Evolutionary conservation across 2,888 invertebrate genomes (phyloP).

Genomic region (Lypha dubia): DNA sequence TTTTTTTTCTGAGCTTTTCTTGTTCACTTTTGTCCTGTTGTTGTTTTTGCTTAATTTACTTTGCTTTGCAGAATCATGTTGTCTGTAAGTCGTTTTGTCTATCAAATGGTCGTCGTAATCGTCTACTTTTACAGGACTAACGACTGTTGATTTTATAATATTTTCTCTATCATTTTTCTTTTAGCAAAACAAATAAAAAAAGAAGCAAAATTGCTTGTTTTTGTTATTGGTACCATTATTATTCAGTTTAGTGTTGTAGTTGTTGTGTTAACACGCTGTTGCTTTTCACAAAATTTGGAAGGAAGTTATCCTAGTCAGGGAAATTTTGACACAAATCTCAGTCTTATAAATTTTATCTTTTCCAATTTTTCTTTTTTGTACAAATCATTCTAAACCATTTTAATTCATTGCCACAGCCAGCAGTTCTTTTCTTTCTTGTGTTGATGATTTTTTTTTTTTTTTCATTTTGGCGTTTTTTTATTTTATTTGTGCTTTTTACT

Average conservation of each 20-base stretch:
- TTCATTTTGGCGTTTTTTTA: too few relatives aligned
- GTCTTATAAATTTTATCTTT: too few relatives aligned
- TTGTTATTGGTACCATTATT: conserved; percentile 55
- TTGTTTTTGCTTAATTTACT: conserved; percentile 34
- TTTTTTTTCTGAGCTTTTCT: conserved; percentile 55
- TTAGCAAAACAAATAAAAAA: background rate
- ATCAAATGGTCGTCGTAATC: conserved; percentile 63
- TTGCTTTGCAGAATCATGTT: conserved; percentile 58
- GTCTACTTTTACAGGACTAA: conserved; percentile 59
- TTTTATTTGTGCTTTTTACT: too few relatives aligned
- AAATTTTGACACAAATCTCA: too few relatives aligned
- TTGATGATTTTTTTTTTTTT: too few relatives aligned
- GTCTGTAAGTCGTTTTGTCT: conserved; percentile 63
- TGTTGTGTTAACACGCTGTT: conserved; percentile 66
- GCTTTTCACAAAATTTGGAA: conserved; percentile 53
- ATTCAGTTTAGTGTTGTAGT: conserved; percentile 41
- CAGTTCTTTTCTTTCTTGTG: too few relatives aligned
- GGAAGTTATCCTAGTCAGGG: conserved; percentile 45
- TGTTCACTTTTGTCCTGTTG: conserved; percentile 35
- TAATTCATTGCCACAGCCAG: too few relatives aligned
- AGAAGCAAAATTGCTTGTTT: conserved; percentile 21
- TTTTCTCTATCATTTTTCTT: conserved; percentile 48
- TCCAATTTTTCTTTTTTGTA: too few relatives aligned
- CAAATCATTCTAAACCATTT: too few relatives aligned
- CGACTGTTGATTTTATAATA: conserved; percentile 68